These are phyloP conservation scores for Crossocerus cetratus DNA, from an alignment of 2,888 invertebrate species.

Conservation along the genomic window DNA sequence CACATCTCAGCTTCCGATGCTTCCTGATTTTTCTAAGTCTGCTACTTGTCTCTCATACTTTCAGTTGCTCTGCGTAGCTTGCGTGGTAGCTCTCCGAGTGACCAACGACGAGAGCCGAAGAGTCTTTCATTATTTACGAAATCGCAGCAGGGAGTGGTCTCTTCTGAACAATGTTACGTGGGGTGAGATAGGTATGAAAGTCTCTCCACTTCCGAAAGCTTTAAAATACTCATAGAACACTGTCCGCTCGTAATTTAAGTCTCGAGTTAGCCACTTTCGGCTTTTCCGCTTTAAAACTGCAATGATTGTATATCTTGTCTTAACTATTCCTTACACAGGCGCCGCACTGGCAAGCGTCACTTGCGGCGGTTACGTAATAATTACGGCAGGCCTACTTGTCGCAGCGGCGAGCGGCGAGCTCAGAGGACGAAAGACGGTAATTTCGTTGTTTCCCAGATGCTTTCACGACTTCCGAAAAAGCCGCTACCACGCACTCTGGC, in stretches of 20 bases:
- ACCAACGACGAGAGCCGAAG: constrained; percentile 86
- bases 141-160: constrained; percentile 86
- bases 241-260: no score
- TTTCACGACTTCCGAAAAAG: constrained; percentile 2
- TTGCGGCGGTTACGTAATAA: constrained; percentile 82
- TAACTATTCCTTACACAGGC: constrained; percentile 55
- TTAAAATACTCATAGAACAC: no score
- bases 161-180: constrained; percentile 86
- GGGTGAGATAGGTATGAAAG: constrained; percentile 81
- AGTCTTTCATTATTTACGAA: constrained; percentile 83
- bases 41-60: constrained; percentile 5
- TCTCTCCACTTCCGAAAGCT: neutral
- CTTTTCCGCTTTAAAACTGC: no score
- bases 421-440: constrained; percentile 79
- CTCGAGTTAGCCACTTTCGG: no score
- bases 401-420: constrained; percentile 83
- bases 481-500: neutral
- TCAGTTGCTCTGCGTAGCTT: constrained; percentile 83
- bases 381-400: constrained; percentile 83
- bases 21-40: neutral
- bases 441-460: constrained; percentile 27
- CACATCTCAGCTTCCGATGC: neutral
- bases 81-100: constrained; percentile 83
- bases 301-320: neutral
- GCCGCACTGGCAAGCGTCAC: constrained; percentile 75